Evolutionary conservation across 2,113 vertebrate genomes (phyloP), one percentile per base, ranked within the genome.

Genomic region (Probosciger aterrimus): DNA sequence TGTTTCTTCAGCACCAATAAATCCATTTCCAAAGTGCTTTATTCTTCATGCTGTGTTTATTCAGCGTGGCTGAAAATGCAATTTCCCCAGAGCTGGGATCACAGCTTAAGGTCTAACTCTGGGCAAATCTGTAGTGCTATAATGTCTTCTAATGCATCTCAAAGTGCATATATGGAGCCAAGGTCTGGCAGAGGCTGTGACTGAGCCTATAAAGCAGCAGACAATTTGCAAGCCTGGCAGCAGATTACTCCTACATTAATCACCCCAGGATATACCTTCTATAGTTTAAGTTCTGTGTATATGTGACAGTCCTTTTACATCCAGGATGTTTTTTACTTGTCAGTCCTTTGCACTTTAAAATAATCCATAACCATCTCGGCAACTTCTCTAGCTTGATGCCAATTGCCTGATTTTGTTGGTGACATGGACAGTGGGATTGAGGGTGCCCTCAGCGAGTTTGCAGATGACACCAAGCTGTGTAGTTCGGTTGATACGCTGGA

Each of bases 281-380:
- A 18, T 22, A 43, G 59, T 63, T 15, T 14, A 71, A 86, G 46
- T 82, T 93, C 30, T 68, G 15, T 64, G 44, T 59, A 30, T 88
- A 79, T 91, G 69, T 44, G 60, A 27, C 50, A 55, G 65, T 74
- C 50, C 16, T 93, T 78, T 79, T 60, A 60, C 76, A 81, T 67
- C 25, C 19, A 10, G 10, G 37, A 11, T 30, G 8, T 27, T 63
- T 89, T 95, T 91, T 31, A 76, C 62, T 80, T 82, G 49, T 75
- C 62, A 93, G 43, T 30, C 44, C 44, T 95, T 86, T 82, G 37
- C 63, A 76, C 81, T 94, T 84, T 55, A 44, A 86, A 96, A 90
- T 86, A 95, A 92, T 94, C 88, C 28, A 68, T 74, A 79, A 86
- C 63, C 23, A 85, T 41, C 53, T 67, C 67, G 75, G n/a, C 35